phyloP scores from a whole-genome alignment of 2,113 vertebrate species.

The Mesitornis unicolor region DNA sequence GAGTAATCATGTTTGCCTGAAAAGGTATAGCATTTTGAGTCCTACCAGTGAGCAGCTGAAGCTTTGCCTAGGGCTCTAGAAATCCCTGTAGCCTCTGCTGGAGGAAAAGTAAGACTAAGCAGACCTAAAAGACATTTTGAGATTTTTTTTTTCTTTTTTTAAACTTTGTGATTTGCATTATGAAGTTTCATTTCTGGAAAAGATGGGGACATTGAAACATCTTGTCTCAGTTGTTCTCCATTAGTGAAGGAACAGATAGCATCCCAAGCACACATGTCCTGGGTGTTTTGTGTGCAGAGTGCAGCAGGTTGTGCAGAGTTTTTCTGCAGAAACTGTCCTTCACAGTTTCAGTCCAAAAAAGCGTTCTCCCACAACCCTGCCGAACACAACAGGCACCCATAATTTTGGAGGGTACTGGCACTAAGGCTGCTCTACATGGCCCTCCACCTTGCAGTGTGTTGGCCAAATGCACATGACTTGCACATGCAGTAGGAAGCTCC shows the following conservation, averaged over 20 bases:
- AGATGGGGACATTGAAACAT: not conserved
- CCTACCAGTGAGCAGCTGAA: not conserved
- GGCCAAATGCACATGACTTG: rapidly evolving
- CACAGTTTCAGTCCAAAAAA: not conserved
- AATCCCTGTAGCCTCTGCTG: not conserved
- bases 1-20: not conserved
- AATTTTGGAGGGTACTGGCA: not conserved
- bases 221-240: not conserved
- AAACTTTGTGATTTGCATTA: not conserved
- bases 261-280: not conserved
- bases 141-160: not conserved
- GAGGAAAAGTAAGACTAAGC: not conserved
- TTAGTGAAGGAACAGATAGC: not conserved
- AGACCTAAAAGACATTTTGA: not conserved
- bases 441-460: not conserved
- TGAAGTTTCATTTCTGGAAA: not conserved
- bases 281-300: not conserved
- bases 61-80: not conserved
- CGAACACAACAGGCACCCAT: not conserved
- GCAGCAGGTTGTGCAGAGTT: not conserved
- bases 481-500: not conserved
- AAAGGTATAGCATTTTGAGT: not conserved
- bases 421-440: not conserved
- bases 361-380: not conserved
- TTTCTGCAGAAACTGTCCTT: not conserved